Evolutionary conservation across 1,140 invertebrate genomes (phyloP).

Genomic region (Holcopasites calliopsidis): DNA sequence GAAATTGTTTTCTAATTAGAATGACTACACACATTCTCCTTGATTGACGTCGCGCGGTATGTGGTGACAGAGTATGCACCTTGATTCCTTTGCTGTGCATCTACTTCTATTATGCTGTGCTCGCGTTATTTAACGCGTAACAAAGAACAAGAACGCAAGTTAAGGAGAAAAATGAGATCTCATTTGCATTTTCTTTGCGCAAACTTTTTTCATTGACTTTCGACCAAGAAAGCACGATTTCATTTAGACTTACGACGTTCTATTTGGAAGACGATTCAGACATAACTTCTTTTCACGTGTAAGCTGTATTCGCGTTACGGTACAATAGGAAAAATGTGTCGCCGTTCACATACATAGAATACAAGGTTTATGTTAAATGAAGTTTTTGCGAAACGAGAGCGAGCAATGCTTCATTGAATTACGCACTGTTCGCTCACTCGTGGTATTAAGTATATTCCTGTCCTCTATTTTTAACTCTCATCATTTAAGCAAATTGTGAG

Average conservation of each 20-base stretch:
- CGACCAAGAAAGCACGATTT: neutral
- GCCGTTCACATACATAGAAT: neutral
- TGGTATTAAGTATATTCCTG: no score
- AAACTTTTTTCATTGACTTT: neutral
- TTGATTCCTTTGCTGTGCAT: slow-evolving; percentile 11
- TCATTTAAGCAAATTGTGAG: no score
- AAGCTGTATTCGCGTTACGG: no score
- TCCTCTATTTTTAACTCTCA: no score
- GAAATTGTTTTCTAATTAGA: slow-evolving; percentile 1
- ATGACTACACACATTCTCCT: slow-evolving; percentile 43
- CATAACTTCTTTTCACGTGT: no score
- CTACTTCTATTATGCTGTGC: neutral
- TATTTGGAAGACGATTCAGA: no score
- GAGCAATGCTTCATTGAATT: neutral
- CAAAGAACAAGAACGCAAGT: neutral
- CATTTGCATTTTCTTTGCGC: neutral
- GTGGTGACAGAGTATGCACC: slow-evolving; percentile 25
- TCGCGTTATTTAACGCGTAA: neutral
- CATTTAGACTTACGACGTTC: no score
- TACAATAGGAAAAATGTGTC: no score
- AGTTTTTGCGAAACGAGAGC: neutral
- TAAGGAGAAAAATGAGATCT: neutral
- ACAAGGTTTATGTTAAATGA: neutral
- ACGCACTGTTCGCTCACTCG: neutral
- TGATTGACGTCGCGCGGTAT: slow-evolving; percentile 41